phyloP scores from a whole-genome alignment of 2,113 vertebrate genomes.

The Euleptes europaea region DNA sequence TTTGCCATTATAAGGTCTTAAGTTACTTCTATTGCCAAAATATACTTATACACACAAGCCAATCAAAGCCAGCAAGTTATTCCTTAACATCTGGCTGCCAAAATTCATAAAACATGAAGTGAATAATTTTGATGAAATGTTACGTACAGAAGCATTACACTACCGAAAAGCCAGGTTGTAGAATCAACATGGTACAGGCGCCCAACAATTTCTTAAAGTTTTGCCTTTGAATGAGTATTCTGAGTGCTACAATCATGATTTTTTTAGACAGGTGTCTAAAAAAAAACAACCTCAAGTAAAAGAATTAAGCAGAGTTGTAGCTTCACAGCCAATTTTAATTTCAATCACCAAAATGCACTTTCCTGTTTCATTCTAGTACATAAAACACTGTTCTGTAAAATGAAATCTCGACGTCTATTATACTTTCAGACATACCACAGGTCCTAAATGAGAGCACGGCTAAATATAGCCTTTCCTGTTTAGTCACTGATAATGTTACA shows the following conservation, averaged over 20 bases:
- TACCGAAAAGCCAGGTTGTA: background rate
- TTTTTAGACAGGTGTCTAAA: background rate
- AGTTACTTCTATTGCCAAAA: background rate
- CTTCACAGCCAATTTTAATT: background rate
- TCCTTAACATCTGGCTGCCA: background rate
- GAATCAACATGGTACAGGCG: background rate
- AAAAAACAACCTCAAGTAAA: too few relatives aligned
- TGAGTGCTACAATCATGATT: background rate
- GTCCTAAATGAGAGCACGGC: background rate
- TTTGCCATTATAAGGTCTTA: background rate
- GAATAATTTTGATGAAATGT: background rate
- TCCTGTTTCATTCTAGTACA: background rate
- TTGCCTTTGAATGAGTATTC: background rate
- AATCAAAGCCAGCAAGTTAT: background rate
- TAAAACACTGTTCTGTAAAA: background rate
- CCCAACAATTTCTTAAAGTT: background rate
- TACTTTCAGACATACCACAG: slow-evolving; percentile 17
- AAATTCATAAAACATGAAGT: background rate
- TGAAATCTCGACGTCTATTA: slow-evolving; percentile 8
- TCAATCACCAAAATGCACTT: background rate
- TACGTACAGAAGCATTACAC: background rate
- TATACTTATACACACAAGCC: background rate
- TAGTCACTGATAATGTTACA: slow-evolving; percentile 10
- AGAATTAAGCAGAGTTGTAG: too few relatives aligned
- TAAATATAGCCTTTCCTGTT: slow-evolving; percentile 7